Evolutionary conservation across 2,888 invertebrate genomes (phyloP), one percentile per base, ranked within the genome.

Genomic region (Uloborus plumipes): DNA sequence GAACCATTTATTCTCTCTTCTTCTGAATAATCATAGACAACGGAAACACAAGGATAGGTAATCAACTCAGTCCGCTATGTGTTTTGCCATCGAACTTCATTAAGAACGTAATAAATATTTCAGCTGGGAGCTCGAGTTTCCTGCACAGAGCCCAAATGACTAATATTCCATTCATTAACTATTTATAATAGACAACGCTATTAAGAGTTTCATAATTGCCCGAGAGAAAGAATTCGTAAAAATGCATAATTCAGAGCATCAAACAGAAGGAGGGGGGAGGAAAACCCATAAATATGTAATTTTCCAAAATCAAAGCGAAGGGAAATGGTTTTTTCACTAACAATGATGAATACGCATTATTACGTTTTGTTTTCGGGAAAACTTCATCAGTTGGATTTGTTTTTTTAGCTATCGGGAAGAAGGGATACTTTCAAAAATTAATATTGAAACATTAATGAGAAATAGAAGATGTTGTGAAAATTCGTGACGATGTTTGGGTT

Each of bases 171-270:
- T 73, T 80, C 73, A 80, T 80, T 73, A 80, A 80, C 73, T 80
- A 80, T 80, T 80, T 80, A 80, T 80, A 73, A 73, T 73, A 67
- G 79, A 62, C 62, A 73, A 80, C 62, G 69, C 66, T 80, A 80
- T 80, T 80, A 80, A 80, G 79, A 73, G 79, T 61, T 67, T 67
- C 73, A 69, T 80, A 80, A 80, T 80, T 80, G 73, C 73, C 69
- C 73, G 61, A 62, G 26, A 62, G 61, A 79, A 72, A 69, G 73
- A 80, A 73, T 80, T 73, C 72, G 79, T 47, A 59, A 67, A 73
- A 80, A 80, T 80, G 69, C 79, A 80, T 80, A 80, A 80, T 80
- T 73, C 67, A 80, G 71, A 53, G 58, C 67, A 55, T 55, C 59
- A 69, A 53, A 69, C 59, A 67, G 62, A 47, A 73, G 61, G 67